These are phyloP conservation scores for Pachycephala philippinensis DNA, from an alignment of 2,113 vertebrate genomes.

Conservation along the genomic window DNA sequence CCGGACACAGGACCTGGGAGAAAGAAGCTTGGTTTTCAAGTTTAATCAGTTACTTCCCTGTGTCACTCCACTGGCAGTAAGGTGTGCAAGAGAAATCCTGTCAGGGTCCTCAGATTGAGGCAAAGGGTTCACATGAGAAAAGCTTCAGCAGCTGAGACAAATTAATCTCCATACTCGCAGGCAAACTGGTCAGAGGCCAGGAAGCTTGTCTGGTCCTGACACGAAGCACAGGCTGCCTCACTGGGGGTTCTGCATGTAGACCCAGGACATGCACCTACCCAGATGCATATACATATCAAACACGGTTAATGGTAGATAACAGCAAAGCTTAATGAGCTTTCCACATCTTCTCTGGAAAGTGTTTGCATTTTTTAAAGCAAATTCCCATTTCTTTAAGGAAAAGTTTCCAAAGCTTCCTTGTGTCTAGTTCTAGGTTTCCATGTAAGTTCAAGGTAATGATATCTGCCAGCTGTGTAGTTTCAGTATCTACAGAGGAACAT, in stretches of 20 bases:
- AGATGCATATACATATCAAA: neutral
- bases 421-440: neutral
- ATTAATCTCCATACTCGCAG: neutral
- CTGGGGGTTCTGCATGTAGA: rapidly evolving
- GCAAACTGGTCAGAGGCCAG: neutral
- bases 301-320: neutral
- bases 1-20: rapidly evolving
- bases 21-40: neutral
- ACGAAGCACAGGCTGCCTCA: rapidly evolving
- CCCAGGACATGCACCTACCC: too few relatives aligned
- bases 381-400: neutral
- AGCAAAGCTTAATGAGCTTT: neutral
- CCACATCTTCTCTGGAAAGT: neutral
- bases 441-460: neutral
- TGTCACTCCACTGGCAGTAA: neutral
- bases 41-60: neutral
- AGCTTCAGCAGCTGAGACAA: neutral
- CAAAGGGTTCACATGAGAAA: neutral
- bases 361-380: neutral
- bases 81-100: neutral
- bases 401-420: neutral
- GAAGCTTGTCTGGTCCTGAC: neutral
- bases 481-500: slow-evolving; percentile 47
- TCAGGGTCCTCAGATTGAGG: neutral
- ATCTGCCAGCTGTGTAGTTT: slow-evolving; percentile 3